Evolutionary conservation across 2,113 vertebrate species (phyloP), one percentile per base, ranked within the genome.

Genomic region (Marcusenius ussheri): DNA sequence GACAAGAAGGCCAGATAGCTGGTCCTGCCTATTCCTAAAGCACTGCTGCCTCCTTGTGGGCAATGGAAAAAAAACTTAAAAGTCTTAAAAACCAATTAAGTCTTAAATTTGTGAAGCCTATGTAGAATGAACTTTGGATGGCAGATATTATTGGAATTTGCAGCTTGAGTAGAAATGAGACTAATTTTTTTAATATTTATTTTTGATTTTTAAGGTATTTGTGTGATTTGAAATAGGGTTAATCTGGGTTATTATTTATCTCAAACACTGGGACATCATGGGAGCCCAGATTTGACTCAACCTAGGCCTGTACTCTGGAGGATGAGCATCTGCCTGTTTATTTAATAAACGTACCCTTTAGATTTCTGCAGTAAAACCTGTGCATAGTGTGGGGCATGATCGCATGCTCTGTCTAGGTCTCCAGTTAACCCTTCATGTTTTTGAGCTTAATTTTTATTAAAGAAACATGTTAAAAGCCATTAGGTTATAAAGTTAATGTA

Each of bases 1-100:
- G 90, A 89, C 53, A 95, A 93, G 49, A 96, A 97, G 93, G 94
- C 45, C 88, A 95, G 88, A 91, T 98, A 95, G 98, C 83, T 58
- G 27, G 8, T 62, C 39, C 17, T 88, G 56, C 56, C 3, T 42
- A 15, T 87, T 47, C 49, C 47, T 27, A 17, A 31, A 31, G n/a
- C 10, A 47, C 13, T 53, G 84, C 47, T 27, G 84, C 85, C 27
- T 47, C 50, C 49, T 19, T 35, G 31, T 87, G 85, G 85, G 13
- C 24, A 53, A 5, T 13, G 15, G 50, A 51, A 53, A 9, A 24
- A 87, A 87, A 51, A 50, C 27, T 87, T 31, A 39, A 42, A 42
- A 42, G 39, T 42, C 39, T 42, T 42, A 42, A 42, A 42, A 42
- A 53, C n/a, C 27, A 51, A 31, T n/a, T 51, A 10, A 7, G 49